These are phyloP conservation scores for Gouania willdenowi DNA, from an alignment of 2,797 vertebrate genomes.

Conservation along the genomic window DNA sequence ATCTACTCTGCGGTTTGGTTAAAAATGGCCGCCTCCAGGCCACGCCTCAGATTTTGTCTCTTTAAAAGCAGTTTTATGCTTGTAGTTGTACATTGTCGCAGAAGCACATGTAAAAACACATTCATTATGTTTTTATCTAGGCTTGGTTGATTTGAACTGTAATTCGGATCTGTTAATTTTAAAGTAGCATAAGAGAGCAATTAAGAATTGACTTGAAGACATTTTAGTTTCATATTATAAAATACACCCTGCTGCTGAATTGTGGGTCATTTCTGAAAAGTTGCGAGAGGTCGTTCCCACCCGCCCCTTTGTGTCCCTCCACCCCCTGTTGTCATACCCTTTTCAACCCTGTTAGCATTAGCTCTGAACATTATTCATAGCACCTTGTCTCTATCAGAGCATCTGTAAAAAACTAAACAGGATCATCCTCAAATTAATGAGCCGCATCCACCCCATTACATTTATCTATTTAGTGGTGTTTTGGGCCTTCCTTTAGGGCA, in stretches of 20 bases:
- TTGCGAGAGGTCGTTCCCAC: constrained; percentile 28
- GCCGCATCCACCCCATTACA: constrained; percentile 64
- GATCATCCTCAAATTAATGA: constrained; percentile 70
- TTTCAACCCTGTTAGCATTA: constrained; percentile 42
- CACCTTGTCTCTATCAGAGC: constrained; percentile 61
- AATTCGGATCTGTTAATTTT: too few relatives aligned
- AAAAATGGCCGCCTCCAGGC: too few relatives aligned
- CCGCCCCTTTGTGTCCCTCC: constrained; percentile 12
- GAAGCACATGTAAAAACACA: too few relatives aligned
- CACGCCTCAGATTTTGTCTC: too few relatives aligned
- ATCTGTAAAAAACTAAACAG: constrained; percentile 66
- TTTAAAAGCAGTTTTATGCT: too few relatives aligned
- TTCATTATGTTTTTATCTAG: too few relatives aligned
- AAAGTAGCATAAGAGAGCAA: too few relatives aligned
- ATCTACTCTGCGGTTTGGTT: too few relatives aligned
- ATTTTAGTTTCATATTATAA: too few relatives aligned
- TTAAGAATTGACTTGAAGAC: too few relatives aligned
- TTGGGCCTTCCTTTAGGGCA: constrained; percentile 67
- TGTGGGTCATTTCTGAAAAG: constrained; percentile 41
- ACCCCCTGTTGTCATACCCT: constrained; percentile 31
- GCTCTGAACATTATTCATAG: constrained; percentile 52
- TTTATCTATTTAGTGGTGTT: constrained; percentile 70
- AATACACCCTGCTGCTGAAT: constrained; percentile 36
- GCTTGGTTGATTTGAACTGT: too few relatives aligned
- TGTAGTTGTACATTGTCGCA: too few relatives aligned